phyloP scores from a whole-genome alignment of 2,888 invertebrate genomes.

The Homarus gammarus region DNA sequence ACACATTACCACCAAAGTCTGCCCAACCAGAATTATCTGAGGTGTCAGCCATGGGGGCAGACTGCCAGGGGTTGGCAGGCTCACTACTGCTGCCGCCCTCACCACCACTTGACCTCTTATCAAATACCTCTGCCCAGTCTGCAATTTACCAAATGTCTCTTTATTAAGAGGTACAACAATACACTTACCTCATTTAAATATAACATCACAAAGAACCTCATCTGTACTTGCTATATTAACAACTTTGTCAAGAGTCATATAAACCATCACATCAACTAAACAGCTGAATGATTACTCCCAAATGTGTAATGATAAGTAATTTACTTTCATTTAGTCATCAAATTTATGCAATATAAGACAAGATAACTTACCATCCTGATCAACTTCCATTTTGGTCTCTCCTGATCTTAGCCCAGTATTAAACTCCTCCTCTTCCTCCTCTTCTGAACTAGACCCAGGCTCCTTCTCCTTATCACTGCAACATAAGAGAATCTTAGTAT shows the following conservation, averaged over 20 bases:
- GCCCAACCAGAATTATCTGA: conserved; percentile 65
- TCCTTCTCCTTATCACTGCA: conserved; percentile 58
- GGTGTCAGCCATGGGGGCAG: conserved; percentile 60
- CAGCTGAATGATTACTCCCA: no score
- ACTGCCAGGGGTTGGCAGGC: conserved; percentile 59
- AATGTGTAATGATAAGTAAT: no score
- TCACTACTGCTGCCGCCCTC: not conserved
- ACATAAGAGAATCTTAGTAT: no score
- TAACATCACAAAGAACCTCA: no score
- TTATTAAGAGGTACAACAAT: no score
- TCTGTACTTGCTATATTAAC: no score
- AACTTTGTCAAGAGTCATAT: no score
- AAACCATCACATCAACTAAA: no score
- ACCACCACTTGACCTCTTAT: conserved; percentile 36
- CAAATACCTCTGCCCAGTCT: conserved; percentile 71
- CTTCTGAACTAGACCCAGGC: conserved; percentile 56
- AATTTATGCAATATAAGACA: no score
- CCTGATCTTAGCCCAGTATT: conserved; percentile 22
- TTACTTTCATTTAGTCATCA: no score
- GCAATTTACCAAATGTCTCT: not conserved
- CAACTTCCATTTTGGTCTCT: conserved; percentile 65
- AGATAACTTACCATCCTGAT: conserved; percentile 60
- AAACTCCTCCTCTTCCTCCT: conserved; percentile 60
- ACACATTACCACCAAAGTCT: conserved; percentile 55
- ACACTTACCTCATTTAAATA: not conserved